Base-by-base conservation (phyloP, 2,888 invertebrate genomes). In the Drosophila anceps region DNA sequence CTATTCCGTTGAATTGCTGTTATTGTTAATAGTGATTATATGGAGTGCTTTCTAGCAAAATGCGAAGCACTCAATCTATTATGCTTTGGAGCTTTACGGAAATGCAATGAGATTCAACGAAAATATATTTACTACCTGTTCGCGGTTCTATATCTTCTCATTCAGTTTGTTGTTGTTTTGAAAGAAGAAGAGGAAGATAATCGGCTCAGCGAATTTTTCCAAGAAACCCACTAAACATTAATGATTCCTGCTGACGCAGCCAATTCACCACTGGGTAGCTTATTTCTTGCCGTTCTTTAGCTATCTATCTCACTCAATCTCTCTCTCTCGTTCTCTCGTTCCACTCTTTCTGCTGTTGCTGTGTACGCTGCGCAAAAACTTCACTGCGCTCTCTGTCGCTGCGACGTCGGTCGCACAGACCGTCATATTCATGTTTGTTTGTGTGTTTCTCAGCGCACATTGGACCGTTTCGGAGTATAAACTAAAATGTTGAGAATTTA, bases 311-410 rank as follows among this genome's bases (percentile, higher is more conserved):
- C 31, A 12, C 37, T 39, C 20, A 39, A 10, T 37, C 13, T 55
- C n/a, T 6, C 20, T 44, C n/a, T 31, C n/a, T 44, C 13, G 24
- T 7, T 55, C 13, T 4, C 39, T 41, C n/a, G n/a, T 12, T 48
- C 31, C 29, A 20, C 18, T 35, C 50, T 39, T 59, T 53, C 55
- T 70, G 60, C 50, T 74, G 73, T 76, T 79, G 74, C 76, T 73
- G 76, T 73, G 76, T 79, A 72, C 73, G 79, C 86, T 76, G 82
- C 84, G 84, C 85, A 88, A 87, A 84, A 84, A 82, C 84, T 77
- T 73, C 77, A 68, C 57, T 69, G 51, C 62, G 73, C 77, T 80
- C 85, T 87, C 69, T 58, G 82, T 10, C 41, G 64, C 48, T 64
- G 59, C 60, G 59, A 35, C 60, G 75, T 53, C 62, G 24, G 62